A percentile compares a stretch with the other conserved stretches of the same genome.
Conservation (phyloP, 2,888 invertebrate species). For the Drosophila sordidapex region DNA sequence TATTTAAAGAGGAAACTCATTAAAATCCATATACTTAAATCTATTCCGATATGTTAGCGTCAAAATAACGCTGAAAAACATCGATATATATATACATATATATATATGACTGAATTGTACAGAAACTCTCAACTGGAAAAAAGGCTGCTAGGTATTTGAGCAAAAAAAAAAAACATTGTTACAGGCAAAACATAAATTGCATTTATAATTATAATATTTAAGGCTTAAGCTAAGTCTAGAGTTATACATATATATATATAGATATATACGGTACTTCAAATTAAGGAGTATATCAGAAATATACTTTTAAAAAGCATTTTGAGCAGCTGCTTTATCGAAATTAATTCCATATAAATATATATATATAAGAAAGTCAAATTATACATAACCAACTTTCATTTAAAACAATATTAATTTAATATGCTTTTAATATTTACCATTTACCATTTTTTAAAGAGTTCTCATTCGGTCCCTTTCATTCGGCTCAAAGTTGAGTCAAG, state of each 20-base stretch:
- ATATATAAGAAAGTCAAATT: background rate
- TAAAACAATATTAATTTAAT: background rate
- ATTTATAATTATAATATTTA: constrained; percentile 17
- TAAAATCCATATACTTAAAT: background rate
- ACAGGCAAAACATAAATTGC: constrained; percentile 13
- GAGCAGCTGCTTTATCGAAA: background rate
- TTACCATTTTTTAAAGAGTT: background rate
- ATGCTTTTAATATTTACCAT: background rate
- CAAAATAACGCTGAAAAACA: background rate
- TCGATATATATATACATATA: constrained; percentile 10
- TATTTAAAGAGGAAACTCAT: background rate
- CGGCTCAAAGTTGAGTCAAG: constrained; percentile 24
- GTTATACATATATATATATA: background rate
- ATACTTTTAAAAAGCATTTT: background rate
- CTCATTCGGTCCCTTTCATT: constrained; percentile 11
- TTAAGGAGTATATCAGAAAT: background rate
- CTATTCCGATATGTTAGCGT: background rate
- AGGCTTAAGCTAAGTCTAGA: background rate
- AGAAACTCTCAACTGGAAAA: constrained; percentile 21
- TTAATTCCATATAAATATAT: background rate
- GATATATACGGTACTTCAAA: background rate
- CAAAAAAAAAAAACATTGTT: constrained; percentile 26
- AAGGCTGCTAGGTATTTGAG: constrained; percentile 47
- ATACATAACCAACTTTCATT: background rate
- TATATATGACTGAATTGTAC: constrained; percentile 52